Conservation (phyloP, 2,797 vertebrate species). For the Mionectes olivaceus region DNA sequence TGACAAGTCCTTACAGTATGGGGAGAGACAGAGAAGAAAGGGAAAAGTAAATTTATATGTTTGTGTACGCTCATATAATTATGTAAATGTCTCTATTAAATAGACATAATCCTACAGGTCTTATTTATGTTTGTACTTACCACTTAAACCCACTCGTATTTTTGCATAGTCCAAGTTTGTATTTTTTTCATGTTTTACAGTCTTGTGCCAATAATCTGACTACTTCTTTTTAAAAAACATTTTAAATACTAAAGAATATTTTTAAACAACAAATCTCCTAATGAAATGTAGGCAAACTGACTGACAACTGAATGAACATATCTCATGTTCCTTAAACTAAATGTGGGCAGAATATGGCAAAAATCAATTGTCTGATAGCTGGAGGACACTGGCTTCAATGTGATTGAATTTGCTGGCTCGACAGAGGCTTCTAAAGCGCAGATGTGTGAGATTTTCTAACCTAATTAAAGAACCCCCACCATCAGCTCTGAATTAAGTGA, state of each 20-base stretch:
- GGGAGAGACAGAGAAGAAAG: background rate
- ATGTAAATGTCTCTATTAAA: background rate
- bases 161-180: background rate
- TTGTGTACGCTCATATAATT: background rate
- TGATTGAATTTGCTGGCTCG: conserved; percentile 76
- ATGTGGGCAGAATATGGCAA: conserved; percentile 84
- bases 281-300: conserved; percentile 74
- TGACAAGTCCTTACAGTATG: background rate
- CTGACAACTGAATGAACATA: conserved; percentile 72
- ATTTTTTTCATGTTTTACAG: background rate
- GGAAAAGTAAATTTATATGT: background rate
- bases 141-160: background rate
- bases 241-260: background rate
- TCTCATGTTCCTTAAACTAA: conserved; percentile 76
- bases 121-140: background rate
- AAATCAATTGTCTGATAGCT: conserved; percentile 86
- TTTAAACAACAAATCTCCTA: conserved; percentile 47
- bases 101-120: background rate
- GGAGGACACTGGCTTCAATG: conserved; percentile 76
- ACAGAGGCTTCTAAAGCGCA: conserved; percentile 61
- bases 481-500: conserved; percentile 63
- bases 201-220: background rate
- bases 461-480: conserved; percentile 73
- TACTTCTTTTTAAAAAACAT: background rate
- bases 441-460: conserved; percentile 70